A percentile compares a stretch with the other conserved stretches of the same genome.
Conservation (phyloP, 1,140 invertebrate species). For the Saxidomus purpurata region DNA sequence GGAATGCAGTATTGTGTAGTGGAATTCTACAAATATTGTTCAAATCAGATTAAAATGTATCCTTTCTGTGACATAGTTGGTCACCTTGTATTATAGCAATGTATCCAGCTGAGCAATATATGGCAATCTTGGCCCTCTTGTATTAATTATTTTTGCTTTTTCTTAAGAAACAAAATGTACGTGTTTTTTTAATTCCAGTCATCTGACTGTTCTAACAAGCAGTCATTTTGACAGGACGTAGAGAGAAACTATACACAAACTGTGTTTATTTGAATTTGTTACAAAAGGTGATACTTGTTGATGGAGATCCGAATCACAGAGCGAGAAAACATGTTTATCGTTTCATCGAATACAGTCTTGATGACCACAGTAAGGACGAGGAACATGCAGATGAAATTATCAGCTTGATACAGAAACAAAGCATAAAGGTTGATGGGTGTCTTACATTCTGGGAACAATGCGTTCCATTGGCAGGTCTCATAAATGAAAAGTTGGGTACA, state of each 20-base stretch:
- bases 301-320: background rate
- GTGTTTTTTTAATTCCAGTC: background rate
- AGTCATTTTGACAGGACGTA: background rate
- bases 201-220: background rate
- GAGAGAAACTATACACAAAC: no score
- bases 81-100: no score
- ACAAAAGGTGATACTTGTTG: background rate
- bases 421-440: conserved; percentile 46
- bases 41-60: no score
- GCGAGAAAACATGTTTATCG: conserved; percentile 3
- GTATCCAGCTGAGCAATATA: background rate
- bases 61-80: no score
- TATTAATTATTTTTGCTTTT: background rate
- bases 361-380: conserved; percentile 61
- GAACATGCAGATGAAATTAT: conserved; percentile 56
- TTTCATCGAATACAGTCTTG: conserved; percentile 62
- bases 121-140: background rate
- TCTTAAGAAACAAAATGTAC: background rate
- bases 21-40: no score
- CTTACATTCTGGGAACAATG: conserved; percentile 63
- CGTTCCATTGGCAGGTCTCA: conserved; percentile 35
- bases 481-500: conserved; percentile 9
- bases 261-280: no score
- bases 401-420: background rate
- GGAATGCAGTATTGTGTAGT: no score